Evolutionary conservation across 1,140 invertebrate genomes (phyloP).

Genomic region (Cherax destructor): DNA sequence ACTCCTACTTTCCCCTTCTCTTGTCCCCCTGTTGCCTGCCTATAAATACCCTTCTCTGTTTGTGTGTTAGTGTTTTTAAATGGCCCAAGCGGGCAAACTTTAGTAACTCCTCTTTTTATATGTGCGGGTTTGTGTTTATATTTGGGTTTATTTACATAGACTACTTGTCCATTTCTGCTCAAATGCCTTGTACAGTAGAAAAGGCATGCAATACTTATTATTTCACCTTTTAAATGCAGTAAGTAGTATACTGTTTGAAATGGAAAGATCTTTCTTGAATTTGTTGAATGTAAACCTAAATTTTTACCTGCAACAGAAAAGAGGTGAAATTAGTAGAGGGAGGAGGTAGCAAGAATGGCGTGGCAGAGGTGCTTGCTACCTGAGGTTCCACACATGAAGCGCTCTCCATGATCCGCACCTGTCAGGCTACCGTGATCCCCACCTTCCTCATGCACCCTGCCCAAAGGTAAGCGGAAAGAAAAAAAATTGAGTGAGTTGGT

Average conservation of each 20-base stretch:
- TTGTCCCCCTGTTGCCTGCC: too few relatives aligned
- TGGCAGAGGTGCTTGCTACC: constrained; percentile 75
- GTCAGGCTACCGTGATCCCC: constrained; percentile 82
- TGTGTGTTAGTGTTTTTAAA: too few relatives aligned
- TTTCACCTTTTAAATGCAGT: background rate
- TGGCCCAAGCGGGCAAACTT: too few relatives aligned
- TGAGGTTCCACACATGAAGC: constrained; percentile 80
- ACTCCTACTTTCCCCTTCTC: too few relatives aligned
- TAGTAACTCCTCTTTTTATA: too few relatives aligned
- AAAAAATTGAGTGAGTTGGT: background rate
- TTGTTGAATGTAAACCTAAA: background rate
- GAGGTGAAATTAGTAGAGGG: background rate
- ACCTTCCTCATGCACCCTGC: constrained; percentile 82
- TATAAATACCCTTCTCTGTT: too few relatives aligned
- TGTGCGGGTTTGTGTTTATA: too few relatives aligned
- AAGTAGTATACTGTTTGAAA: too few relatives aligned
- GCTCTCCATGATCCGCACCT: constrained; percentile 77
- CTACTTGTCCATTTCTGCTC: too few relatives aligned
- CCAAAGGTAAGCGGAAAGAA: constrained; percentile 79
- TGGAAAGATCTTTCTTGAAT: too few relatives aligned
- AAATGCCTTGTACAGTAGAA: too few relatives aligned
- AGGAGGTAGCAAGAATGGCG: background rate
- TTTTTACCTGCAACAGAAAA: background rate
- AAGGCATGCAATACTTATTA: background rate
- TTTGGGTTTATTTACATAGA: too few relatives aligned